Conservation (phyloP, 2,113 vertebrate genomes). For the Apteryx owenii region DNA sequence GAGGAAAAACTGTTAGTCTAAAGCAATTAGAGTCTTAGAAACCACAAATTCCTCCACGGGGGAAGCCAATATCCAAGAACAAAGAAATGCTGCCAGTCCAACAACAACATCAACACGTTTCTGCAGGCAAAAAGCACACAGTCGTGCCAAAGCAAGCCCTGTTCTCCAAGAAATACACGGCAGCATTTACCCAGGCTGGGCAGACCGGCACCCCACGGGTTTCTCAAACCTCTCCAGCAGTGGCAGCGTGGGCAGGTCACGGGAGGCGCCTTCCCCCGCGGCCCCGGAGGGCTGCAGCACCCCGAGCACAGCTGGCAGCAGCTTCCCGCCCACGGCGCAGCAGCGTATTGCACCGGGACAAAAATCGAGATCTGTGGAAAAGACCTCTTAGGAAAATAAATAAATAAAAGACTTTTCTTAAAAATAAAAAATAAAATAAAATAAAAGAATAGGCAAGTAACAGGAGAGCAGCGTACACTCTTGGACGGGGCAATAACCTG, state of each 20-base stretch:
- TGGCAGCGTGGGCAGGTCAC: not conserved
- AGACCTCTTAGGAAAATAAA: not conserved
- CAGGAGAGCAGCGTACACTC: not conserved
- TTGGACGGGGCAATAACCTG: too few relatives aligned
- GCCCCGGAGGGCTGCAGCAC: fast-evolving
- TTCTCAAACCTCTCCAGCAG: not conserved
- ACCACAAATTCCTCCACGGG: slow-evolving; percentile 19
- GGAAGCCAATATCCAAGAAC: not conserved
- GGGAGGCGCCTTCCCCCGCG: not conserved
- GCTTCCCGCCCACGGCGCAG: not conserved
- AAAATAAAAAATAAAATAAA: not conserved
- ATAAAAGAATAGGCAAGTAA: not conserved
- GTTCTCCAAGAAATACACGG: fast-evolving
- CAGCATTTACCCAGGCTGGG: not conserved
- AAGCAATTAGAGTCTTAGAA: slow-evolving; percentile 56
- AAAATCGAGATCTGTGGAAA: not conserved
- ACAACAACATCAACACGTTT: slow-evolving; percentile 3
- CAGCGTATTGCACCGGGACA: not conserved
- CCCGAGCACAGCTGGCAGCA: fast-evolving
- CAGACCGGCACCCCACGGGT: fast-evolving
- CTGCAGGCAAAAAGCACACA: not conserved
- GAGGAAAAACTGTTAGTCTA: slow-evolving; percentile 33
- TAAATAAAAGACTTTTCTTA: not conserved
- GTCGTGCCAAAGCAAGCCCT: not conserved
- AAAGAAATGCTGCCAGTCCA: not conserved